A percentile compares a stretch with the other conserved stretches of the same genome.
phyloP scores from a whole-genome alignment of 2,113 vertebrate species.

The Grammomys surdaster region DNA sequence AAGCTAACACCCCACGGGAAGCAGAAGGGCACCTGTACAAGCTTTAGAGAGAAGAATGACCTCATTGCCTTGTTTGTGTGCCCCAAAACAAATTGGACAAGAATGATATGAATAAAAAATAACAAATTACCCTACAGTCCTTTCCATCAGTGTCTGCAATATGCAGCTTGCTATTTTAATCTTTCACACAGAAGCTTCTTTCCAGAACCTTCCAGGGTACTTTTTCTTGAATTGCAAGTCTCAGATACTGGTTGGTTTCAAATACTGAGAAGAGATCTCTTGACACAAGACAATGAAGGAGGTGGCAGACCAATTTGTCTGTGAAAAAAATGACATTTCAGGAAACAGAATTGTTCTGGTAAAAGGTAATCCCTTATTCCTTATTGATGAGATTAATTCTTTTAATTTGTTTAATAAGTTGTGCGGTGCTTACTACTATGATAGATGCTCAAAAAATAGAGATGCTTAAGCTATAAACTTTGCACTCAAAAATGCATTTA shows the following conservation, averaged over 20 bases:
- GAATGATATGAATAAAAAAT: neutral
- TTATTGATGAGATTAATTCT: slow-evolving; percentile 38
- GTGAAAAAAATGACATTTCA: slow-evolving; percentile 60
- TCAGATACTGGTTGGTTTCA: slow-evolving; percentile 83
- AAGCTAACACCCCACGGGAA: slow-evolving; percentile 48
- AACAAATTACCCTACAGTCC: slow-evolving; percentile 49
- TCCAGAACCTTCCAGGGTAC: slow-evolving; percentile 79
- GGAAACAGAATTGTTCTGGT: neutral
- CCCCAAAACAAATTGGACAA: slow-evolving; percentile 38
- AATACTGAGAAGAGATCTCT: slow-evolving; percentile 83
- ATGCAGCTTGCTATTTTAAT: slow-evolving; percentile 82
- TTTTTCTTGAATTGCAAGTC: slow-evolving; percentile 84
- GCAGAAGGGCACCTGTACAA: slow-evolving; percentile 36
- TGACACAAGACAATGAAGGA: slow-evolving; percentile 82
- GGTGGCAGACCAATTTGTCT: slow-evolving; percentile 75
- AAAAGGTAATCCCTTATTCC: neutral
- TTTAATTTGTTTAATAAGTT: slow-evolving; percentile 24
- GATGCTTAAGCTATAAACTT: slow-evolving; percentile 2
- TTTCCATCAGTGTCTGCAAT: slow-evolving; percentile 85
- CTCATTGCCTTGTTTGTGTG: slow-evolving; percentile 9
- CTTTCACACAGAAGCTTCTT: slow-evolving; percentile 84
- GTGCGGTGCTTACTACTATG: neutral
- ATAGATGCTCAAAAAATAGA: slow-evolving; percentile 42
- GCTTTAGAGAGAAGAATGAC: slow-evolving; percentile 57
- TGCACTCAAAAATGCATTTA: neutral